phyloP scores from a whole-genome alignment of 2,888 invertebrate genomes.

The Thysanoteuthis rhombus region DNA sequence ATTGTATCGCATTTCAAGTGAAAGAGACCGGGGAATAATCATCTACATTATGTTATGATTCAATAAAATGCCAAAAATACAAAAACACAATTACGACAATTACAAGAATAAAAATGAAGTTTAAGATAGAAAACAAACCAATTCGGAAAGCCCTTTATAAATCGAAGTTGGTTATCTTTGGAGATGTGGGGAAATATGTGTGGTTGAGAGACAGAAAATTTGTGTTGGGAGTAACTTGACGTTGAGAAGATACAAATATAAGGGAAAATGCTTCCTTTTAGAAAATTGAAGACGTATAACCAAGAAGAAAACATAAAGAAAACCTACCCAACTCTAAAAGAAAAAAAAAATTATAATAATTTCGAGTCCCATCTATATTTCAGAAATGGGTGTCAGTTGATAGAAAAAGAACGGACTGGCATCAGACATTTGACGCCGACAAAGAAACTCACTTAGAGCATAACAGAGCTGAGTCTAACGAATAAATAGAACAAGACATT shows the following conservation, averaged over 20 bases:
- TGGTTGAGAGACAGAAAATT: not conserved
- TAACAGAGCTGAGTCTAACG: not conserved
- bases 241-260: not conserved
- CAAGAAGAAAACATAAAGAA: not conserved
- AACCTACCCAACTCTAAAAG: not conserved
- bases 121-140: not conserved
- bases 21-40: not conserved
- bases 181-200: not conserved
- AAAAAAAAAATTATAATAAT: not conserved
- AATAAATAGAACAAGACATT: not conserved
- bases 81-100: not conserved
- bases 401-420: slow-evolving; percentile 12
- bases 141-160: not conserved
- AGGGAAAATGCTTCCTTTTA: not conserved
- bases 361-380: not conserved
- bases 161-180: not conserved
- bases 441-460: not conserved
- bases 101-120: not conserved
- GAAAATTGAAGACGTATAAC: not conserved
- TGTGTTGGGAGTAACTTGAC: not conserved
- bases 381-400: slow-evolving; percentile 12
- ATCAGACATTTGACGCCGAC: slow-evolving; percentile 12
- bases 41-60: not conserved
- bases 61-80: not conserved
- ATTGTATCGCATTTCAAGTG: not conserved